These are phyloP conservation scores for Tortricodes alternella DNA, from an alignment of 2,888 invertebrate species.

Conservation along the genomic window DNA sequence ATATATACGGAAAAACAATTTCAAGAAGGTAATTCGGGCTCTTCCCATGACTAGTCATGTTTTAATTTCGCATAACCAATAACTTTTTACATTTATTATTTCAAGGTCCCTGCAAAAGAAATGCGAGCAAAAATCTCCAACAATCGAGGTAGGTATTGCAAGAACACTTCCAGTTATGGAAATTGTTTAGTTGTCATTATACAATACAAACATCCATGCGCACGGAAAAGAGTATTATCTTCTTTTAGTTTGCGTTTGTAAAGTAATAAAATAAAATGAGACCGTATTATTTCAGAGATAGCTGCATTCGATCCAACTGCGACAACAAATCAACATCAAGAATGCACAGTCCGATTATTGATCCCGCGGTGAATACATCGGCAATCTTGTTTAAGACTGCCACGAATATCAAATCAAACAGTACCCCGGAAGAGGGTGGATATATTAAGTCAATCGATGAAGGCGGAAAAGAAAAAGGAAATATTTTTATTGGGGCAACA, in stretches of 20 bases:
- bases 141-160: constrained; percentile 8
- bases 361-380: constrained; percentile 51
- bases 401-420: constrained; percentile 44
- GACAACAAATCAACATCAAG: constrained; percentile 26
- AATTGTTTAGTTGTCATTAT: no score
- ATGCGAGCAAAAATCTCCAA: background rate
- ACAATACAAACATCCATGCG: no score
- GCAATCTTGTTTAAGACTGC: constrained; percentile 57
- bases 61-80: no score
- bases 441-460: constrained; percentile 61
- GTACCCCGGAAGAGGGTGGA: constrained; percentile 44
- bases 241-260: background rate
- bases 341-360: constrained; percentile 10
- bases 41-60: no score
- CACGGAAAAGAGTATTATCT: background rate
- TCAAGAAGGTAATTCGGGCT: background rate
- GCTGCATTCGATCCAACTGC: constrained; percentile 8
- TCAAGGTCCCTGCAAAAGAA: background rate
- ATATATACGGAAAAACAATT: background rate
- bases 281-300: constrained; percentile 5
- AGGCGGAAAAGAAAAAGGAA: constrained; percentile 57
- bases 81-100: background rate
- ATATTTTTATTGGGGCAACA: constrained; percentile 69
- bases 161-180: no score
- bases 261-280: background rate